These are phyloP conservation scores for Penaeus indicus DNA, from an alignment of 1,140 invertebrate genomes.

Conservation along the genomic window DNA sequence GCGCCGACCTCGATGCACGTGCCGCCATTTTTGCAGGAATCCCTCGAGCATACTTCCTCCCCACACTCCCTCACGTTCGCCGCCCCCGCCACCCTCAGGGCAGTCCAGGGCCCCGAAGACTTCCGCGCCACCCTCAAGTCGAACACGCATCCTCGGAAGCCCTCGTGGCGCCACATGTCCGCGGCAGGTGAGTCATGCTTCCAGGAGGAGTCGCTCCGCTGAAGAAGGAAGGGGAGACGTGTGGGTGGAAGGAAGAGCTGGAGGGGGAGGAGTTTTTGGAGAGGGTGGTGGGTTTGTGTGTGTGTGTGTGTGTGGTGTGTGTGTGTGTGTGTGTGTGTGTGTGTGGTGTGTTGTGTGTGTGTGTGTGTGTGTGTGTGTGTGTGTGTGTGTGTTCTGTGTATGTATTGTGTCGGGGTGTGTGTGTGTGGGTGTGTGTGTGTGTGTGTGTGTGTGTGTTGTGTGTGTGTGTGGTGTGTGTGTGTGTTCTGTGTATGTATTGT, in stretches of 20 bases:
- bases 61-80: constrained; percentile 84
- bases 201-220: constrained; percentile 84
- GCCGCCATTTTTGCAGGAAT: constrained; percentile 84
- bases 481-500: no score
- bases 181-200: constrained; percentile 86
- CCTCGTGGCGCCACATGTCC: constrained; percentile 84
- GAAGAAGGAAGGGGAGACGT: constrained; percentile 18
- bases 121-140: constrained; percentile 77
- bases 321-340: no score
- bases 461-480: no score
- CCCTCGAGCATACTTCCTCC: constrained; percentile 84
- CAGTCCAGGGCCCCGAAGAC: constrained; percentile 74
- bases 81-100: constrained; percentile 75
- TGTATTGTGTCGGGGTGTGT: no score
- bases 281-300: no score
- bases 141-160: constrained; percentile 86
- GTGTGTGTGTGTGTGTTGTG: no score
- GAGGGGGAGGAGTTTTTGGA: no score
- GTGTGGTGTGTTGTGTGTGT: not conserved
- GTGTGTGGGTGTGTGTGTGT: no score
- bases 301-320: no score
- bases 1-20: constrained; percentile 85
- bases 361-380: not conserved
- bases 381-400: no score
- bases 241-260: no score